phyloP scores from a whole-genome alignment of 2,797 vertebrate species.

The Rhabdomys pumilio region DNA sequence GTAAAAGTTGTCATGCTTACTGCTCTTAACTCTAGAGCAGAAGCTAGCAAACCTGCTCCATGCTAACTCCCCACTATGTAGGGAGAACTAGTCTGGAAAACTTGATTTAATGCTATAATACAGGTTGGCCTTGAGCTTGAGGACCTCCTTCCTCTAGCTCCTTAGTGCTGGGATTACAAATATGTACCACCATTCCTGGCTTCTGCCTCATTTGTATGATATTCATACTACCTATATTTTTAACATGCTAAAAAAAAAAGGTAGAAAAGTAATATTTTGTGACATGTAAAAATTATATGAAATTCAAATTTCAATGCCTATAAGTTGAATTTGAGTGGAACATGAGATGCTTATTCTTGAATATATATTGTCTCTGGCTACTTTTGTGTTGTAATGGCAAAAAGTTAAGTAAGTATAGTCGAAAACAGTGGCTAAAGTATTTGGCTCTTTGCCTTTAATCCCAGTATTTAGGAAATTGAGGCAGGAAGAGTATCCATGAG shows the following conservation, averaged over 20 bases:
- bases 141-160: background rate
- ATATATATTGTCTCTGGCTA: background rate
- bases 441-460: constrained; percentile 22
- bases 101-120: background rate
- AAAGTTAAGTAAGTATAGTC: constrained; percentile 34
- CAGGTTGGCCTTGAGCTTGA: background rate
- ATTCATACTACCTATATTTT: constrained; percentile 19
- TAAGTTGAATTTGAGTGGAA: constrained; percentile 36
- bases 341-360: constrained; percentile 8
- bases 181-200: background rate
- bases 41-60: background rate
- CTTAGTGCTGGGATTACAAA: background rate
- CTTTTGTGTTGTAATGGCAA: constrained; percentile 49
- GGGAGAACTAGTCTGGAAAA: background rate
- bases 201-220: constrained; percentile 3
- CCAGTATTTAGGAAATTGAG: background rate
- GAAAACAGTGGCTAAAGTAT: constrained; percentile 21
- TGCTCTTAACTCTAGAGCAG: background rate
- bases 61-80: background rate
- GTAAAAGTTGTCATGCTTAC: background rate
- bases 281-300: constrained; percentile 43
- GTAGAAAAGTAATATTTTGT: constrained; percentile 33
- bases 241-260: constrained; percentile 34
- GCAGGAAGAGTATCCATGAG: background rate
- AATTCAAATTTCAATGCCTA: constrained; percentile 40